Evolutionary conservation across 2,797 vertebrate species (phyloP), one percentile per base, ranked within the genome.

Genomic region (Eremophila alpestris): DNA sequence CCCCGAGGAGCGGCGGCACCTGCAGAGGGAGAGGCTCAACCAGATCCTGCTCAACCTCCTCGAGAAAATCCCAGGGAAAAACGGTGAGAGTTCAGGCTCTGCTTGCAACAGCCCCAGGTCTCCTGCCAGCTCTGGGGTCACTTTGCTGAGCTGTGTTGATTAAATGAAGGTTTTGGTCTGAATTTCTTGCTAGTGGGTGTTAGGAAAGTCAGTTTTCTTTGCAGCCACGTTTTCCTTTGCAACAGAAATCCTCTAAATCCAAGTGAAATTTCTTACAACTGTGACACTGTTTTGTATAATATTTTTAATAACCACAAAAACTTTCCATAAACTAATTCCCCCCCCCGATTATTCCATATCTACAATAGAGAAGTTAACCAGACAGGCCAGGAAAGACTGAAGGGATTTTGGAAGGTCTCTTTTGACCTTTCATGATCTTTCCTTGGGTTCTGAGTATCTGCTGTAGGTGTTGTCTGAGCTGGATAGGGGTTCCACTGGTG

Each of bases 41-140:
- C 99, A 99, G 96, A 99, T 99, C 73, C 97, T 99, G 89, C 98
- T 99, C 80, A 98, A 97, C 90, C 98, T 99, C 92, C 98, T 99
- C 63, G 99, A 99, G 94, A 99, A 99, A 97, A 98, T 98, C 75
- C 99, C 99, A 96, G 98, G 98, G 97, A 99, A 99, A 98, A 99
- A 99, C 16, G 99, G 99, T 99, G 97, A 99, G 99, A 30, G 52
- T 27, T 30, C 7, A 3, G 32, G 7, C 73, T 22, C 2, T 29
- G 45, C 1, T n/a, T 32, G 19, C 67, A 36, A 41, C 45, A 20
- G 2, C 5, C 16, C 20, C 16, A 0, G 24, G 11, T 29, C 45
- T 69, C 29, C 58, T 30, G 6, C 3, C 1, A 2, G 52, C 6
- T 29, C 69, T 41, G n/a, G 5, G 13, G 36, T 48, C 2, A 0